Base-by-base conservation (phyloP, 2,888 invertebrate species). In the Oxytorus armatus region DNA sequence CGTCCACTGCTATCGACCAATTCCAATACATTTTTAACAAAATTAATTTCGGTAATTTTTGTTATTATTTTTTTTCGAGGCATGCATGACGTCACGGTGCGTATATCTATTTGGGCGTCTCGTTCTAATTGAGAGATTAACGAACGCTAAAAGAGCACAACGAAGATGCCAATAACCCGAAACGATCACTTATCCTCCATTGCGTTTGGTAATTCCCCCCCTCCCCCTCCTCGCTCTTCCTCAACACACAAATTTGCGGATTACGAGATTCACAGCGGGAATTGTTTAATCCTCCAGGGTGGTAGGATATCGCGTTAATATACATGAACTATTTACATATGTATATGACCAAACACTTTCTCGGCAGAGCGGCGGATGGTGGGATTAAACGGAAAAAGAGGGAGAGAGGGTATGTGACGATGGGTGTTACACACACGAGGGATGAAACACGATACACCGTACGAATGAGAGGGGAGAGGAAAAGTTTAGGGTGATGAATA, bases 201-300 rank as follows among this genome's bases (percentile, higher is more conserved):
- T 44, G n/a, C 25, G 16, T 8, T 29, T 11, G 33, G 29, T 65
- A 42, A 53, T 55, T 42, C 83, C 29, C 42, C 47, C 23, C 33
- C 25, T 25, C 18, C 23, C 7, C 44, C 44, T 16, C 11, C 36
- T 1, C 61, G 11, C 86, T 83, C 87, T 85, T 83, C 23, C 29
- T 25, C 57, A 18, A 75, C 87, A 88, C 88, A 89, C 90, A 89
- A 90, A 90, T 90, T 90, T 90, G 89, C 89, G 89, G 90, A 91
- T 90, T 90, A 89, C 88, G 86, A 73, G 53, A 63, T 36, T 87
- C 90, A 78, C 89, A 90, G 90, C 90, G 86, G 89, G 89, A 89
- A 90, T 90, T 90, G 88, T 90, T 89, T 89, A 89, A 89, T 89
- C 90, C 16, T 86, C 88, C 87, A 85, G 79, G 68, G 47, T 88